Conservation (phyloP, 2,888 invertebrate genomes). For the Drosophila paranaensis region DNA sequence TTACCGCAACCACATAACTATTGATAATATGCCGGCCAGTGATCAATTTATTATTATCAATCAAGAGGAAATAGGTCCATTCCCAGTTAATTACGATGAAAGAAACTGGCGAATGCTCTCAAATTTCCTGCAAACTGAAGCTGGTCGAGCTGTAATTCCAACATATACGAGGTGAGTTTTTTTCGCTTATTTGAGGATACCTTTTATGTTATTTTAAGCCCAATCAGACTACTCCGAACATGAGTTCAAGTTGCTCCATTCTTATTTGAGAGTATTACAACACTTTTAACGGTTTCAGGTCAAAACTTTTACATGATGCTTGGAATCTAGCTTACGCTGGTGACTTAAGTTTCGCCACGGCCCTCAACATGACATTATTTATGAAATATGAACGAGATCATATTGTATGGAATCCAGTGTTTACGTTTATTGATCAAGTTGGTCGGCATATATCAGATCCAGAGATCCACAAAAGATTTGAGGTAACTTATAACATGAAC, state of each 20-base stretch:
- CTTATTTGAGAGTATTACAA: neutral
- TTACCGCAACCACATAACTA: constrained; percentile 86
- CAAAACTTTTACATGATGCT: constrained; percentile 78
- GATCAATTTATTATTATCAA: constrained; percentile 91
- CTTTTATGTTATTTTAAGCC: neutral
- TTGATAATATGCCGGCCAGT: constrained; percentile 86
- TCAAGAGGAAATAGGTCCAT: constrained; percentile 93
- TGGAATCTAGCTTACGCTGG: constrained; percentile 86
- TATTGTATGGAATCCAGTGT: constrained; percentile 93
- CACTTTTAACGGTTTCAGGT: constrained; percentile 45
- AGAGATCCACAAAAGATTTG: constrained; percentile 89
- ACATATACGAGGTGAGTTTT: constrained; percentile 86
- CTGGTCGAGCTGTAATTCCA: constrained; percentile 87
- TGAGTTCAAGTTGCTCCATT: neutral
- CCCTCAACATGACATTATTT: constrained; percentile 92
- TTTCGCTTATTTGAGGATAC: no score
- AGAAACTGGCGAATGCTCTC: constrained; percentile 91
- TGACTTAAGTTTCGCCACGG: constrained; percentile 90
- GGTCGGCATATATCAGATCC: constrained; percentile 90
- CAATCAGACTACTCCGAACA: neutral
- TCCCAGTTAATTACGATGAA: constrained; percentile 92
- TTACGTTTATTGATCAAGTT: constrained; percentile 93
- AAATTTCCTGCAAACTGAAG: constrained; percentile 87
- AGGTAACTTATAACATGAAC: constrained; percentile 85
- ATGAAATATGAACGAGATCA: constrained; percentile 90